Percentiles rank a stretch among this genome's conserved stretches.
These are phyloP conservation scores for Caenorhabditis auriculariae DNA, from an alignment of 2,888 invertebrate species.

Conservation along the genomic window DNA sequence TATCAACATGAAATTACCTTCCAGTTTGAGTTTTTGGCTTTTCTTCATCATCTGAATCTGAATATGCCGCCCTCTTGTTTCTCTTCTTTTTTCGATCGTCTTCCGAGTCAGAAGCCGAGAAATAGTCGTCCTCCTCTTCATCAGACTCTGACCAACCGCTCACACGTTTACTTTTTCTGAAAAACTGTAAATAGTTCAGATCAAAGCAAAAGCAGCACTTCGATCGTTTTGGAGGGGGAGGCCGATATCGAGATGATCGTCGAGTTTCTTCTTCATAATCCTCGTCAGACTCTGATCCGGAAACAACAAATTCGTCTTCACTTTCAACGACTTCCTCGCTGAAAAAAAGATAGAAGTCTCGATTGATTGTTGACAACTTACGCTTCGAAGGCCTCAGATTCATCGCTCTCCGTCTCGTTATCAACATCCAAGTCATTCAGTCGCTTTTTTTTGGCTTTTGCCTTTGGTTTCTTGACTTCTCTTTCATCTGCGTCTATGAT, in stretches of 20 bases:
- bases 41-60: conserved; percentile 3
- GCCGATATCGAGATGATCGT: neutral
- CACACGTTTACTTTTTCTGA: neutral
- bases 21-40: neutral
- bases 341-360: too few relatives aligned
- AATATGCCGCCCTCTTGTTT: neutral
- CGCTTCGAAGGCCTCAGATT: conserved; percentile 24
- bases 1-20: too few relatives aligned
- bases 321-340: neutral
- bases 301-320: conserved; percentile 1
- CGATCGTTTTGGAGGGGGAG: too few relatives aligned
- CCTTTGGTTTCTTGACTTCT: conserved; percentile 7
- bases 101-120: conserved; percentile 3
- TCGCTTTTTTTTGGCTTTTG: conserved; percentile 7
- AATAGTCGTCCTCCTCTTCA: neutral
- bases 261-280: neutral
- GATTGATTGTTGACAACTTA: neutral
- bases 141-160: conserved; percentile 3
- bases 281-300: conserved; percentile 6
- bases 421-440: conserved; percentile 33
- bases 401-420: conserved; percentile 25
- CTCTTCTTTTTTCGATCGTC: neutral
- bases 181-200: too few relatives aligned
- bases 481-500: conserved; percentile 34
- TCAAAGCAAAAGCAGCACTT: too few relatives aligned